Evolutionary conservation across 1,140 invertebrate genomes (phyloP).

Genomic region (Pseudomyrmex sp.): DNA sequence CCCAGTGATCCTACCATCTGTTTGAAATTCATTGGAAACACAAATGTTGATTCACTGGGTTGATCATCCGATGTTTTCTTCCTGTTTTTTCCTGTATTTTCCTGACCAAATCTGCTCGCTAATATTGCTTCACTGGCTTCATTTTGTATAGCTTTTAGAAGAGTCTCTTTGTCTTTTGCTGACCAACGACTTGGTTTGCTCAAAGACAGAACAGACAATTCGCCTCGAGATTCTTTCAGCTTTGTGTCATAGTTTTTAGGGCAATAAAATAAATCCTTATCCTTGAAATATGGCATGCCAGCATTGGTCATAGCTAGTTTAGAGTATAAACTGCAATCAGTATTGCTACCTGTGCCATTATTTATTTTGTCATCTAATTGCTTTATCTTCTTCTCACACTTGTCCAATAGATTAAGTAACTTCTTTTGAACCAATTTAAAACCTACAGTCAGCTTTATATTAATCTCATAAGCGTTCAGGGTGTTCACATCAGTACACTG

Average conservation of each 20-base stretch:
- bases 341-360: neutral
- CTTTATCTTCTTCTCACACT: slow-evolving; percentile 72
- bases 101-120: neutral
- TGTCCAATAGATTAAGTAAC: slow-evolving; percentile 66
- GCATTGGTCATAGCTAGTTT: slow-evolving; percentile 65
- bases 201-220: slow-evolving; percentile 78
- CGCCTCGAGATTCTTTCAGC: slow-evolving; percentile 77
- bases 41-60: slow-evolving; percentile 31
- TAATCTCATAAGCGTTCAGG: slow-evolving; percentile 59
- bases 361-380: slow-evolving; percentile 64
- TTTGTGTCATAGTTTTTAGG: slow-evolving; percentile 80
- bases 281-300: slow-evolving; percentile 85
- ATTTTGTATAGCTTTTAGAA: slow-evolving; percentile 74
- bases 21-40: slow-evolving; percentile 68
- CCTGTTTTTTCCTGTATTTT: neutral
- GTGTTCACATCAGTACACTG: neutral
- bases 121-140: slow-evolving; percentile 65
- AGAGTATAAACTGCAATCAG: neutral
- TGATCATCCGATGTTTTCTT: neutral
- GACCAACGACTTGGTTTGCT: slow-evolving; percentile 78
- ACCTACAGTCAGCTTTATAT: slow-evolving; percentile 69
- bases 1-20: slow-evolving; percentile 73
- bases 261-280: slow-evolving; percentile 77
- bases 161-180: slow-evolving; percentile 73
- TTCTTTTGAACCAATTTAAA: slow-evolving; percentile 67